Evolutionary conservation across 64 coral and sea anemone genomes (phyloP).

Genomic region (Porites lutea): DNA sequence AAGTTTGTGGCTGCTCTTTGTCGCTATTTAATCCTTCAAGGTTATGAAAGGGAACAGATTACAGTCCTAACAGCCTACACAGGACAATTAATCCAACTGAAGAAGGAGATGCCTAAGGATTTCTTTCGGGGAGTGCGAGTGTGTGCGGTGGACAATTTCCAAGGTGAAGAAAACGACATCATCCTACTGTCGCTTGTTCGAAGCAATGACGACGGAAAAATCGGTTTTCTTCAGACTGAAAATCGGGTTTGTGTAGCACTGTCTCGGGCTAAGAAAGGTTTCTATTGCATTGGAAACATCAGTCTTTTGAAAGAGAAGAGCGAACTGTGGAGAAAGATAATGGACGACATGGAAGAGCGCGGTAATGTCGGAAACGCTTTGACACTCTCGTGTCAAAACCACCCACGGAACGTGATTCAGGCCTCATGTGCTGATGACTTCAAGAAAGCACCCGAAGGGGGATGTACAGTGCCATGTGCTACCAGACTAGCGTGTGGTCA

Average conservation of each 20-base stretch:
- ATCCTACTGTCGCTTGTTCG: slow-evolving; percentile 94
- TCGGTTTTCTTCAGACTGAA: slow-evolving; percentile 77
- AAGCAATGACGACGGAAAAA: slow-evolving; percentile 88
- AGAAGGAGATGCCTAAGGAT: slow-evolving; percentile 78
- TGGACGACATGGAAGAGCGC: slow-evolving; percentile 57
- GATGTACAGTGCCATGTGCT: slow-evolving; percentile 38
- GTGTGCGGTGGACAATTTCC: slow-evolving; percentile 89
- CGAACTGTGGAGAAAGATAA: slow-evolving; percentile 66
- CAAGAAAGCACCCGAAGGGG: slow-evolving; percentile 65
- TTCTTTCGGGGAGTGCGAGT: slow-evolving; percentile 82
- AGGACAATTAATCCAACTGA: slow-evolving; percentile 83
- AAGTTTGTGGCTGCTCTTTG: slow-evolving; percentile 84
- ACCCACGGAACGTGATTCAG: slow-evolving; percentile 55
- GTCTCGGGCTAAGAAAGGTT: slow-evolving; percentile 87
- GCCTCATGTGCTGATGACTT: slow-evolving; percentile 64
- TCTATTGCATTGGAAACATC: slow-evolving; percentile 87
- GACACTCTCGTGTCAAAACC: slow-evolving; percentile 60
- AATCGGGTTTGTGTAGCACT: slow-evolving; percentile 94
- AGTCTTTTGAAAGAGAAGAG: slow-evolving; percentile 50
- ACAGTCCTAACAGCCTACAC: slow-evolving; percentile 94
- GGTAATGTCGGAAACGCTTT: slow-evolving; percentile 66
- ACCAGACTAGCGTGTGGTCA: slow-evolving; percentile 70
- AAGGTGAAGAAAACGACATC: slow-evolving; percentile 91
- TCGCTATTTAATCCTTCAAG: slow-evolving; percentile 88
- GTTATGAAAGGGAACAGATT: slow-evolving; percentile 75